Evolutionary conservation across 2,888 invertebrate genomes (phyloP).

Genomic region (Lamellibrachia columna): DNA sequence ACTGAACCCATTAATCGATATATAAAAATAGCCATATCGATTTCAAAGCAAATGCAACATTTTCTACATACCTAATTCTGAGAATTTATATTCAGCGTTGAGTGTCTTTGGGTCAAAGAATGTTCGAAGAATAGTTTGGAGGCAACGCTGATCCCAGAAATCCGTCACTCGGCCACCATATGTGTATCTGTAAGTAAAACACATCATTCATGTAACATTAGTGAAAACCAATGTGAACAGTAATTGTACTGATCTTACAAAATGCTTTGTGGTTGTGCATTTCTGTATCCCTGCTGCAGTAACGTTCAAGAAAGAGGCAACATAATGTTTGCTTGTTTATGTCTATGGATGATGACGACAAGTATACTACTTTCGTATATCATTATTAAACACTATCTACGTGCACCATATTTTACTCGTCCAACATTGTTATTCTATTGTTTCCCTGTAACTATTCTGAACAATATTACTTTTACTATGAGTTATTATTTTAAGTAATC

Average conservation of each 20-base stretch:
- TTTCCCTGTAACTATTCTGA: too few relatives aligned
- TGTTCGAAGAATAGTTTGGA: constrained; percentile 62
- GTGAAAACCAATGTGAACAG: neutral
- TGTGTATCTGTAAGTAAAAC: constrained; percentile 60
- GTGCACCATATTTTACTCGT: too few relatives aligned
- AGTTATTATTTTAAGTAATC: too few relatives aligned
- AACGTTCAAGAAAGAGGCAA: too few relatives aligned
- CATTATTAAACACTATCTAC: too few relatives aligned
- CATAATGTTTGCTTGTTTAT: too few relatives aligned
- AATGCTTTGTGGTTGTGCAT: too few relatives aligned
- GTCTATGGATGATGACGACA: too few relatives aligned
- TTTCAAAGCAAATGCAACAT: neutral
- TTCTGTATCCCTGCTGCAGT: too few relatives aligned
- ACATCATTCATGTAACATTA: neutral
- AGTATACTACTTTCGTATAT: too few relatives aligned
- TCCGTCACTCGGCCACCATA: constrained; percentile 69
- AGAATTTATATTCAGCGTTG: constrained; percentile 69
- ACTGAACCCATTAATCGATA: neutral
- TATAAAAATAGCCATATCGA: neutral
- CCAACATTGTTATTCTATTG: too few relatives aligned
- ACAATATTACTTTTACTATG: too few relatives aligned
- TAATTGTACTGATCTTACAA: neutral
- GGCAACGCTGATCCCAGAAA: constrained; percentile 65
- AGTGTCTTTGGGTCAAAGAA: constrained; percentile 63
- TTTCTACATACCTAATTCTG: constrained; percentile 57